phyloP scores from a whole-genome alignment of 1,140 invertebrate species.

The Trinorchestia longiramus region DNA sequence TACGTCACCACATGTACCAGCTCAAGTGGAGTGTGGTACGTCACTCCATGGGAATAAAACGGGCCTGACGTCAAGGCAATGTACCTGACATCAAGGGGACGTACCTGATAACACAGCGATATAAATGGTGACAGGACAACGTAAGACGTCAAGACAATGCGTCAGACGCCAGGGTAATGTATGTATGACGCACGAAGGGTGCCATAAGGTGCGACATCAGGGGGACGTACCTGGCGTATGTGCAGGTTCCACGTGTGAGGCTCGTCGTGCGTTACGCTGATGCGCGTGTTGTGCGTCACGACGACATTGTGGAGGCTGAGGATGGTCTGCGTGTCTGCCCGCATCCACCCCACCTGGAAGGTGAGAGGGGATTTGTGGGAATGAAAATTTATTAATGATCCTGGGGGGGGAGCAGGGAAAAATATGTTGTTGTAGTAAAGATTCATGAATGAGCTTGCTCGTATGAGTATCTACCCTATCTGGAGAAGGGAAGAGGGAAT shows the following conservation, averaged over 20 bases:
- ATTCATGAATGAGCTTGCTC: too few relatives aligned
- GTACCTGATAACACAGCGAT: too few relatives aligned
- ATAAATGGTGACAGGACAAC: too few relatives aligned
- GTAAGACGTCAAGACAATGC: conserved; percentile 76
- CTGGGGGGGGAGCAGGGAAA: background rate
- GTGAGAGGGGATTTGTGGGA: background rate
- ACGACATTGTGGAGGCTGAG: conserved; percentile 88
- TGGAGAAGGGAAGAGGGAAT: too few relatives aligned
- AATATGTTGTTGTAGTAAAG: too few relatives aligned
- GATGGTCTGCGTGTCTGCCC: conserved; percentile 92
- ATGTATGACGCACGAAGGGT: conserved; percentile 81
- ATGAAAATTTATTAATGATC: too few relatives aligned
- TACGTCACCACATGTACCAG: too few relatives aligned
- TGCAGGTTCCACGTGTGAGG: conserved; percentile 86
- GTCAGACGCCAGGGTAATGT: conserved; percentile 80
- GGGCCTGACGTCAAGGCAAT: too few relatives aligned
- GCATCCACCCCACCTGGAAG: conserved; percentile 86
- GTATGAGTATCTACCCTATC: too few relatives aligned
- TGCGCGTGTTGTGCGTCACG: conserved; percentile 88
- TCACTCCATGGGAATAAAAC: background rate
- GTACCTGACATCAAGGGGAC: too few relatives aligned
- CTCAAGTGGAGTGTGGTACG: too few relatives aligned
- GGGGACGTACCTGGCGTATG: conserved; percentile 82
- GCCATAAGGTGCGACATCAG: conserved; percentile 77
- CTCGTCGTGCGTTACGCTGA: conserved; percentile 84